phyloP scores from a whole-genome alignment of 2,888 invertebrate species.

The Drosophila acutilabella region DNA sequence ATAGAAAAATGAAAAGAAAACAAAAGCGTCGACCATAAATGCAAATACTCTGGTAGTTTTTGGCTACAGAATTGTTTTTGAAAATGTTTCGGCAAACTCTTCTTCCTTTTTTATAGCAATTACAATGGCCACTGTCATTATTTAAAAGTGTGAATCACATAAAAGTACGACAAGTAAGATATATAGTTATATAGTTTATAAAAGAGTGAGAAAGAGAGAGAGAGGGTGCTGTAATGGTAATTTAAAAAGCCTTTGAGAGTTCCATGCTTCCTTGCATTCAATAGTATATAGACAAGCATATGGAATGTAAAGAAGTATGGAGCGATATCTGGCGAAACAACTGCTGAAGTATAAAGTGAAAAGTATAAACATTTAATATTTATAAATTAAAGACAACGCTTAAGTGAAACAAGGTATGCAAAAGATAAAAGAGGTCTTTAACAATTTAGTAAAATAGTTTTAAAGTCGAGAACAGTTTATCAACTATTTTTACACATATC shows the following conservation, averaged over 20 bases:
- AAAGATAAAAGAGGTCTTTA: too few relatives aligned
- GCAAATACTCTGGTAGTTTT: conserved; percentile 33
- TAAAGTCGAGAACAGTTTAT: too few relatives aligned
- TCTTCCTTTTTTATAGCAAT: conserved; percentile 49
- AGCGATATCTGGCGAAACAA: conserved; percentile 84
- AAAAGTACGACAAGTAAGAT: conserved; percentile 21
- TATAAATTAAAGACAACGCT: too few relatives aligned
- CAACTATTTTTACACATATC: too few relatives aligned
- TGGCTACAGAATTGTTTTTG: conserved; percentile 50
- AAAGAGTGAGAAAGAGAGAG: conserved; percentile 10
- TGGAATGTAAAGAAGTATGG: conserved; percentile 86
- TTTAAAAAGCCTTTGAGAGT: conserved; percentile 83
- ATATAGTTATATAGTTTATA: conserved; percentile 17
- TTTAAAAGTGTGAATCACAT: conserved; percentile 54
- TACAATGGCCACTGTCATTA: conserved; percentile 63
- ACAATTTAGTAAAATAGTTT: too few relatives aligned
- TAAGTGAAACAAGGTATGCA: too few relatives aligned
- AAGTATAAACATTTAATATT: too few relatives aligned
- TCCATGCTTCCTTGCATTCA: conserved; percentile 86
- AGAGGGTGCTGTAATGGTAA: conserved; percentile 29
- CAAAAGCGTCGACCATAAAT: conserved; percentile 26
- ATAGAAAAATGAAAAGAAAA: conserved; percentile 34
- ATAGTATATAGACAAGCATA: conserved; percentile 85
- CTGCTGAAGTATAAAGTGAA: too few relatives aligned
- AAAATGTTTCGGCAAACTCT: conserved; percentile 52